phyloP scores from a whole-genome alignment of 2,113 vertebrate species.

The Cairina moschata region DNA sequence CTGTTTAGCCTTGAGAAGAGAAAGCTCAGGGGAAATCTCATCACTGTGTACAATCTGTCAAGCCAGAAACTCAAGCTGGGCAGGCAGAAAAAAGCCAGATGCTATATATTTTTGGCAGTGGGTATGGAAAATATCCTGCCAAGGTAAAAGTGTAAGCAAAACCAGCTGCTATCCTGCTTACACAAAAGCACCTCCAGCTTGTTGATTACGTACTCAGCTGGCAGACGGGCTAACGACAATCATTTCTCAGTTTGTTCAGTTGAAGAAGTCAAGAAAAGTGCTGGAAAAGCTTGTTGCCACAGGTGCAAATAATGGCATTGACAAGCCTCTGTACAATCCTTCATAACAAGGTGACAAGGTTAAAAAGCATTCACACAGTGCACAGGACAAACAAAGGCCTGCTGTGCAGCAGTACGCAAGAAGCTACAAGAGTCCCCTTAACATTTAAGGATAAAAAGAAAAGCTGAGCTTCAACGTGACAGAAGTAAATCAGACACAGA shows the following conservation, averaged over 20 bases:
- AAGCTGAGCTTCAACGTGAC: background rate
- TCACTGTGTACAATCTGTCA: background rate
- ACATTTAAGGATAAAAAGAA: background rate
- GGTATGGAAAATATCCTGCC: conserved; percentile 58
- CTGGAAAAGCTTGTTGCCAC: conserved; percentile 39
- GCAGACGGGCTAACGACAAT: conserved; percentile 6
- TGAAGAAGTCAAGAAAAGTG: conserved; percentile 22
- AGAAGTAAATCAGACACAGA: background rate
- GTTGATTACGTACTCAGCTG: conserved; percentile 24
- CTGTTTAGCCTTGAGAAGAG: background rate
- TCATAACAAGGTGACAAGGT: background rate
- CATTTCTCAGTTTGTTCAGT: background rate
- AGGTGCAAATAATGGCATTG: conserved; percentile 20
- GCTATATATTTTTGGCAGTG: conserved; percentile 39
- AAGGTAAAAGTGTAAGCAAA: conserved; percentile 58
- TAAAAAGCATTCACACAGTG: background rate
- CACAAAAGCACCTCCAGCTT: conserved; percentile 56
- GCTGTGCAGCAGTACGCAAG: background rate
- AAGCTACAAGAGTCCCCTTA: background rate
- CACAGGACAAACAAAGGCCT: background rate
- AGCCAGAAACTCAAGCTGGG: conserved; percentile 9
- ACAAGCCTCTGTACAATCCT: background rate
- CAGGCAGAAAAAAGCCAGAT: conserved; percentile 22
- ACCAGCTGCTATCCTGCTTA: conserved; percentile 43
- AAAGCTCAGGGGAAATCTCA: background rate